Percentiles rank a stretch among this genome's conserved stretches.
phyloP scores from a whole-genome alignment of 2,797 vertebrate genomes.

The Lepus townsendii region DNA sequence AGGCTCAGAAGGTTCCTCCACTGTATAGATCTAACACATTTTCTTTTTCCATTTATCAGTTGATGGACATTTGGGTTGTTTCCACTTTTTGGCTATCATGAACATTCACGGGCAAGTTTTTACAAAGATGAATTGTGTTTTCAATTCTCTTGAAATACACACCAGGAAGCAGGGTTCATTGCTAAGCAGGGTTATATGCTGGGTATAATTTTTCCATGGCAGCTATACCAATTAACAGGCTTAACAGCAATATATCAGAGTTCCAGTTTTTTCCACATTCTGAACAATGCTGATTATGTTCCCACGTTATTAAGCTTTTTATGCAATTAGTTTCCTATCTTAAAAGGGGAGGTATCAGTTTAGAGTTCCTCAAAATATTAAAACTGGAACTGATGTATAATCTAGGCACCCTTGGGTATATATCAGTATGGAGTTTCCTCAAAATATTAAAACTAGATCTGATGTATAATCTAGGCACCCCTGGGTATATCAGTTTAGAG shows the following conservation, averaged over 20 bases:
- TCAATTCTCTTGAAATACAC: neutral
- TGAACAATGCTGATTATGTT: neutral
- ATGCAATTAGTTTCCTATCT: neutral
- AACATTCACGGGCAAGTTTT: neutral
- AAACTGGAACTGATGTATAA: neutral
- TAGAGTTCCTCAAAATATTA: neutral
- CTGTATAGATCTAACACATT: too few relatives aligned
- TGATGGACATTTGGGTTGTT: too few relatives aligned
- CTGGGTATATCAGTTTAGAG: neutral
- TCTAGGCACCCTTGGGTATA: neutral
- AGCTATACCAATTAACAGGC: neutral
- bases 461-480: too few relatives aligned
- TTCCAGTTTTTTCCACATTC: neutral
- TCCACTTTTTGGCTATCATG: too few relatives aligned
- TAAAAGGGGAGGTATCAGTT: neutral
- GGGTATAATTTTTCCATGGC: conserved; percentile 10
- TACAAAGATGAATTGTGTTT: neutral
- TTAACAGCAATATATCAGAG: neutral
- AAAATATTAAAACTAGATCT: too few relatives aligned
- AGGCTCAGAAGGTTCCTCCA: too few relatives aligned
- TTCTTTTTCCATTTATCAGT: too few relatives aligned
- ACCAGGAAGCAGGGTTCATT: neutral
- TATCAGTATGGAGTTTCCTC: too few relatives aligned
- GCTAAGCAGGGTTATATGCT: neutral
- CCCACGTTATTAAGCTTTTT: conserved; percentile 4